Percentiles rank a stretch among this genome's conserved stretches.
Conservation (phyloP, 2,888 invertebrate species). For the Pseudococcus viburni region DNA sequence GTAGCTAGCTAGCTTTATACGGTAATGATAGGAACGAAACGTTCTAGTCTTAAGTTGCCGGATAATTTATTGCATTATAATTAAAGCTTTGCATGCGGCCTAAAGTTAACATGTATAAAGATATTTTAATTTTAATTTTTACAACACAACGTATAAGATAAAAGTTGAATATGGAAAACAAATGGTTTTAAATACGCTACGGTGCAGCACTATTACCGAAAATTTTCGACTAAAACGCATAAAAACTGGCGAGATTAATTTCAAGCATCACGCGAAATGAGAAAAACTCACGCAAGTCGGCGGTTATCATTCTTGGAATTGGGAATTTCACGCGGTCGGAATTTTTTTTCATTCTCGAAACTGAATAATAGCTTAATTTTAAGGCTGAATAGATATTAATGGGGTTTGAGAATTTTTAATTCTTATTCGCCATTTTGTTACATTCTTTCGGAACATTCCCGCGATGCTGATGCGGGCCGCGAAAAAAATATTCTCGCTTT, state of each 20-base stretch:
- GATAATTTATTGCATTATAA: constrained; percentile 30
- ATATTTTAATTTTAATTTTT: constrained; percentile 34
- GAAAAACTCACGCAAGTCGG: constrained; percentile 33
- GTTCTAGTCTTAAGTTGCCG: background rate
- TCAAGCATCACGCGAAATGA: constrained; percentile 33
- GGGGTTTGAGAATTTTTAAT: constrained; percentile 1
- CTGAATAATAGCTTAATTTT: constrained; percentile 19
- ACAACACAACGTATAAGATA: constrained; percentile 33
- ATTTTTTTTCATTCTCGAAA: background rate
- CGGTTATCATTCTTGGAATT: background rate
- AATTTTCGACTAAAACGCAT: background rate
- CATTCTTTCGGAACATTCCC: background rate
- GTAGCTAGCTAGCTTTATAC: background rate
- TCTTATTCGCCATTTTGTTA: background rate
- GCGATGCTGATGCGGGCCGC: background rate
- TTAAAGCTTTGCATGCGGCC: constrained; percentile 1
- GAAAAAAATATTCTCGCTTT: background rate
- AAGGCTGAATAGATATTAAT: constrained; percentile 18
- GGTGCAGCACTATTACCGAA: background rate
- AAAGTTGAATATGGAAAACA: constrained; percentile 20
- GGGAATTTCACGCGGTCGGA: background rate
- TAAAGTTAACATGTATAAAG: background rate
- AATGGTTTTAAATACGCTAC: constrained; percentile 6
- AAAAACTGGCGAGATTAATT: constrained; percentile 21
- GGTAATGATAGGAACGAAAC: background rate